Evolutionary conservation across 2,113 vertebrate species (phyloP).

Genomic region (Beaufortia kweichowensis): DNA sequence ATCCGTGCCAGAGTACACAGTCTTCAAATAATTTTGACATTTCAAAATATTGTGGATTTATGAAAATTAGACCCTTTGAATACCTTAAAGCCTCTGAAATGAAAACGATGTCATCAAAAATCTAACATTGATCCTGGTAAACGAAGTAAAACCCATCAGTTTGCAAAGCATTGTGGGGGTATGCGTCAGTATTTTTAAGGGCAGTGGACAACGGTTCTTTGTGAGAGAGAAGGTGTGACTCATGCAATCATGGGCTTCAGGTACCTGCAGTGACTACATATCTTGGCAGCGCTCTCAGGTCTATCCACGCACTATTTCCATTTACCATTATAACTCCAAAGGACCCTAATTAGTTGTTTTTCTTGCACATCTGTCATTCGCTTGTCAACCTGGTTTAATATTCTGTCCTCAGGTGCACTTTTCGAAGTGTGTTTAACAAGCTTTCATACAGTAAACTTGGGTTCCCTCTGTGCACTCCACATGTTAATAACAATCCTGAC

Average conservation of each 20-base stretch:
- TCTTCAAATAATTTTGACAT: conserved; percentile 5
- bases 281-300: conserved; percentile 26
- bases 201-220: conserved; percentile 19
- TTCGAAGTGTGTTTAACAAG: neutral
- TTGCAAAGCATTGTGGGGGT: conserved; percentile 16
- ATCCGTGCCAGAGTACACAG: conserved; percentile 8
- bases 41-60: neutral
- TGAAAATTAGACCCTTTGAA: neutral
- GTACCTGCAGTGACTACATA: conserved; percentile 22
- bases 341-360: conserved; percentile 24
- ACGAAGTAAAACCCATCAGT: conserved; percentile 20
- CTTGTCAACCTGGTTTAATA: conserved; percentile 8
- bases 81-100: neutral
- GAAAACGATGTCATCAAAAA: conserved; percentile 4
- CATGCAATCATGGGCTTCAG: conserved; percentile 25
- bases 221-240: conserved; percentile 26
- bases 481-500: no score
- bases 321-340: conserved; percentile 6
- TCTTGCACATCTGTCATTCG: conserved; percentile 9
- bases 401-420: conserved; percentile 21
- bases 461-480: neutral
- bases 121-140: neutral
- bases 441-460: neutral
- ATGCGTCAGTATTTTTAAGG: conserved; percentile 18
- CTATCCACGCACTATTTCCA: conserved; percentile 17